Evolutionary conservation across 2,113 vertebrate species (phyloP).

Genomic region (Scytalopus superciliaris): DNA sequence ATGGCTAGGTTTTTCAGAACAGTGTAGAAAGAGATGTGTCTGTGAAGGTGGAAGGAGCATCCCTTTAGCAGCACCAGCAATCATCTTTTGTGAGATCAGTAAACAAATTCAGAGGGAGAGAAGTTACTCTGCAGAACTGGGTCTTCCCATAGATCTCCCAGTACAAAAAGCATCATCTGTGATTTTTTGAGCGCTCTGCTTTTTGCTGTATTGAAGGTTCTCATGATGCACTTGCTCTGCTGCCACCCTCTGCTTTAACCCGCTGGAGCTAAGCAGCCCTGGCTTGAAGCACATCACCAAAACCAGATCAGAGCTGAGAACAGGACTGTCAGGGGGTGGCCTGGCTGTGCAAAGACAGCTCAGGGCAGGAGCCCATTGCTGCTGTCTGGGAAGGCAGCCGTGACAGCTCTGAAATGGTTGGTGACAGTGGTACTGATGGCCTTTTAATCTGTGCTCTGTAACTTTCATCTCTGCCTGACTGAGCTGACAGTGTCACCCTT

Average conservation of each 20-base stretch:
- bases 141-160: not conserved
- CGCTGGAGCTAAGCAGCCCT: not conserved
- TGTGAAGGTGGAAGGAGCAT: not conserved
- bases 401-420: slow-evolving; percentile 22
- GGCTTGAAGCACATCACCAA: not conserved
- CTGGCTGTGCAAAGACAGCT: slow-evolving; percentile 28
- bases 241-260: not conserved
- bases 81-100: not conserved
- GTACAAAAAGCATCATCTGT: not conserved
- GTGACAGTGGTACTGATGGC: not conserved
- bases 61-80: not conserved
- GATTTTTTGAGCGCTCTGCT: not conserved
- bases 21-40: not conserved
- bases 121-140: not conserved
- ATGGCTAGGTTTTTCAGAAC: not conserved
- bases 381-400: not conserved
- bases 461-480: not conserved
- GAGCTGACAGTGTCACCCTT: not conserved
- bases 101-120: not conserved
- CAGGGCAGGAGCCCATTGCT: slow-evolving; percentile 52
- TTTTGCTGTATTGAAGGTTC: not conserved
- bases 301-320: not conserved
- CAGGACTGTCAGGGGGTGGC: not conserved
- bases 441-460: slow-evolving; percentile 40
- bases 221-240: not conserved